These are phyloP conservation scores for Xiphophorus hellerii DNA, from an alignment of 2,113 vertebrate genomes.

Conservation along the genomic window DNA sequence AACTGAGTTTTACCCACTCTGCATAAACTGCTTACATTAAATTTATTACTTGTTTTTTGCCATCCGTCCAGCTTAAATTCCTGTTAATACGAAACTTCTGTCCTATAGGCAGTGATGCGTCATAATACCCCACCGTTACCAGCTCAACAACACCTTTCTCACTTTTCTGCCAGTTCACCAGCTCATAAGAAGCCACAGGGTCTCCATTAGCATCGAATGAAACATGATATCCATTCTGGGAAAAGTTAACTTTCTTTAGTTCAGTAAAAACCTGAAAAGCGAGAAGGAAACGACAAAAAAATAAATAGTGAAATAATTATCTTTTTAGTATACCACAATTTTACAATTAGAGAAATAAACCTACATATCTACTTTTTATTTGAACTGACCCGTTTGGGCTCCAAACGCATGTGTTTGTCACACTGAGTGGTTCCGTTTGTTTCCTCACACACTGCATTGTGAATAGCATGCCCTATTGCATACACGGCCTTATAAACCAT, in stretches of 20 bases:
- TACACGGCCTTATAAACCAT: constrained; percentile 79
- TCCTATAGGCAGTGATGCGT: constrained; percentile 61
- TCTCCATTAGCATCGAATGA: constrained; percentile 76
- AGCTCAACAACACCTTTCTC: constrained; percentile 45
- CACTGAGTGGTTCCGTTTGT: constrained; percentile 31
- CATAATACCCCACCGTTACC: constrained; percentile 68
- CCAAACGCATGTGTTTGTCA: constrained; percentile 40
- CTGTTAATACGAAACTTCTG: constrained; percentile 62
- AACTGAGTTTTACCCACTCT: background rate
- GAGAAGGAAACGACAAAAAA: background rate
- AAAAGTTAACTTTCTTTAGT: constrained; percentile 66
- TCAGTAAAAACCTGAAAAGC: constrained; percentile 60
- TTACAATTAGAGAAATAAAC: no score
- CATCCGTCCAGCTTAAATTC: constrained; percentile 64
- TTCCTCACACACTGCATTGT: constrained; percentile 55
- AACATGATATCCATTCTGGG: constrained; percentile 63
- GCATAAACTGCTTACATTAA: background rate
- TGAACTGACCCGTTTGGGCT: constrained; percentile 60
- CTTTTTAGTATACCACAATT: no score
- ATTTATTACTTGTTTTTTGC: constrained; percentile 46
- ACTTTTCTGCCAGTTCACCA: constrained; percentile 75
- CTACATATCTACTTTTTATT: rapidly evolving
- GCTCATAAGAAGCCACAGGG: constrained; percentile 69
- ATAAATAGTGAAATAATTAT: background rate
- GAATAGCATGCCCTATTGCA: constrained; percentile 75